Evolutionary conservation across 2,797 vertebrate species (phyloP), one percentile per base, ranked within the genome.

Genomic region (Artibeus lituratus): DNA sequence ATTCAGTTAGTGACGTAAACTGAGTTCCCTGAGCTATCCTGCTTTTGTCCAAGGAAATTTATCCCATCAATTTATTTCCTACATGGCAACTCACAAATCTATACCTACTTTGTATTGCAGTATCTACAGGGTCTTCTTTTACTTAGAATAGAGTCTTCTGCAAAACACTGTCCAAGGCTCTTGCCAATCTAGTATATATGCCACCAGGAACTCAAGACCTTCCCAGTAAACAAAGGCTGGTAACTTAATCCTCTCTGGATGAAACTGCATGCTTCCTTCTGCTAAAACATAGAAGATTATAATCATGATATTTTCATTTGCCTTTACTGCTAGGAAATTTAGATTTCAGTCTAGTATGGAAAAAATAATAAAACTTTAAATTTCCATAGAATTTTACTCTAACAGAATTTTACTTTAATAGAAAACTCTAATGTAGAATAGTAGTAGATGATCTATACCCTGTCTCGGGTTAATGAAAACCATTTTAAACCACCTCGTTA

Each of bases 321-420:
- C n/a, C 29, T 84, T 90, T 84, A 74, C 21, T 73, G 18, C 32
- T 90, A 94, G 53, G 35, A 96, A 92, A 70, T 90, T 65, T 57
- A 76, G 81, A 73, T 8, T 84, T 89, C 69, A 88, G 21, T 44
- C 47, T 92, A 85, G 32, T 55, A 72, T 11, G 12, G 37, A 91
- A 95, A 91, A 91, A 69, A 72, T 65, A 93, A 78, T 74, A 95
- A 90, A 92, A 91, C 12, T 57, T 85, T 78, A 74, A 44, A 62
- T 21, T 16, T 87, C 49, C 16, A 5, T 51, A 51, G 49, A 51
- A 51, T 51, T 51, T 51, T 18, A 51, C 49, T 51, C 49, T 51
- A 51, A 18, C 18, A 51, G 49, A 51, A 51, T 51, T 51, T 51
- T 51, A 51, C 49, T 51, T 4, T 51, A 51, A 51, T 51, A 51